Base-by-base conservation (phyloP, 1,140 invertebrate species). In the Mactra quadrangularis region DNA sequence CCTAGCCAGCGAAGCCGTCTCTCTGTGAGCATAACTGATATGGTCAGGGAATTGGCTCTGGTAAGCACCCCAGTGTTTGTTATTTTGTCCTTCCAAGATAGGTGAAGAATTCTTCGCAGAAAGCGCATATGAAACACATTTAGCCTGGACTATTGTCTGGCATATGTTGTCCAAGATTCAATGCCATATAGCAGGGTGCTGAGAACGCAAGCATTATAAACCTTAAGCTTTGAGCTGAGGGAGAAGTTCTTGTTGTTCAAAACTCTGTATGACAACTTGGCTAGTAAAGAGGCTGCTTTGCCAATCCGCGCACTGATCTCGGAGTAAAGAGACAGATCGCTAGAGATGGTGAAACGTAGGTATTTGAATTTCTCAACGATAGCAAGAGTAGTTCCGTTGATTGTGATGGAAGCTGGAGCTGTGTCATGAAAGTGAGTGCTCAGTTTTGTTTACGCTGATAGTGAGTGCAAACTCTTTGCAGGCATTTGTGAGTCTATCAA, bases 131-230 rank as follows among this genome's bases (percentile, higher is more conserved):
- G 75, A 52, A 85, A 87, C 1, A 33, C 25, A 6, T 87, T 62
- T 22, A 87, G 76, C 47, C n/a, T n/a, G n/a, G n/a, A n/a, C n/a
- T n/a, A n/a, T n/a, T n/a, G n/a, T n/a, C n/a, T n/a, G n/a, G n/a
- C 57, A 72, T 85, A 75, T 3, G 60, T 27, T 33, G 64, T 83
- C 64, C 83, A 85, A 17, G 84, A 53, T 31, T 85, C 85, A 52
- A 55, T 59, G 13, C 53, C 70, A 22, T 57, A 86, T 13, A 85
- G 70, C 13, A 72, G 70, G 31, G 41, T 55, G 70, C 70, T 72
- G 47, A 72, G 47, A 9, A 72, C 50, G 19, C 70, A 72, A 13
- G 50, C 70, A 13, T 74, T 31, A 59, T 83, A 83, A 4, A 77
- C 59, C 31, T 27, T 59, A n/a, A n/a, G n/a, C n/a, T n/a, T n/a